Evolutionary conservation across 1,140 invertebrate species (phyloP).

Genomic region (Drosophila tristis): DNA sequence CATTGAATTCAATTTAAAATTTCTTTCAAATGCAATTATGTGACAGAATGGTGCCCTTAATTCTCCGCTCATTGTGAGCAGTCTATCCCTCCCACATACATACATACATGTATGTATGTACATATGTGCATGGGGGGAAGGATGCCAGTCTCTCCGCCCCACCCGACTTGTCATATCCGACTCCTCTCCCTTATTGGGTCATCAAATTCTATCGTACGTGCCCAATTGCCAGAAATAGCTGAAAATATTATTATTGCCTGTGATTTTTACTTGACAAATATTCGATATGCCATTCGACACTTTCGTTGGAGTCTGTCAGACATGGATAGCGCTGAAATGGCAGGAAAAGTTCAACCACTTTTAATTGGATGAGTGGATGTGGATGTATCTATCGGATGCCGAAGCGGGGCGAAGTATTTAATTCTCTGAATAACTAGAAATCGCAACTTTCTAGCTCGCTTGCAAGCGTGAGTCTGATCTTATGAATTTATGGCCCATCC

Average conservation of each 20-base stretch:
- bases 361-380: constrained; percentile 24
- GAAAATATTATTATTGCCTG: constrained; percentile 42
- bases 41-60: constrained; percentile 70
- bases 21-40: constrained; percentile 65
- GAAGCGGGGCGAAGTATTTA: neutral
- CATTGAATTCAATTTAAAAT: constrained; percentile 76
- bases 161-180: constrained; percentile 8
- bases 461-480: neutral
- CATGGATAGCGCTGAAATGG: constrained; percentile 32
- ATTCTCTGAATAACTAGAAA: neutral
- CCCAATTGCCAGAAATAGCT: constrained; percentile 57
- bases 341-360: constrained; percentile 23
- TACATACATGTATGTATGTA: no score
- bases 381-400: no score
- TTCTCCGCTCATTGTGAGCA: constrained; percentile 53
- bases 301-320: constrained; percentile 6
- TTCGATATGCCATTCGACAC: constrained; percentile 38
- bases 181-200: constrained; percentile 38
- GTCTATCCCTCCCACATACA: no score
- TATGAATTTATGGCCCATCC: neutral
- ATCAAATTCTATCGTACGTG: constrained; percentile 57
- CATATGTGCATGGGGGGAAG: neutral
- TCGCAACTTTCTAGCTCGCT: neutral
- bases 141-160: constrained; percentile 19
- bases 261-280: constrained; percentile 54